Evolutionary conservation across 2,888 invertebrate species (phyloP), one percentile per base, ranked within the genome.

Genomic region (Microdon myrmicae): DNA sequence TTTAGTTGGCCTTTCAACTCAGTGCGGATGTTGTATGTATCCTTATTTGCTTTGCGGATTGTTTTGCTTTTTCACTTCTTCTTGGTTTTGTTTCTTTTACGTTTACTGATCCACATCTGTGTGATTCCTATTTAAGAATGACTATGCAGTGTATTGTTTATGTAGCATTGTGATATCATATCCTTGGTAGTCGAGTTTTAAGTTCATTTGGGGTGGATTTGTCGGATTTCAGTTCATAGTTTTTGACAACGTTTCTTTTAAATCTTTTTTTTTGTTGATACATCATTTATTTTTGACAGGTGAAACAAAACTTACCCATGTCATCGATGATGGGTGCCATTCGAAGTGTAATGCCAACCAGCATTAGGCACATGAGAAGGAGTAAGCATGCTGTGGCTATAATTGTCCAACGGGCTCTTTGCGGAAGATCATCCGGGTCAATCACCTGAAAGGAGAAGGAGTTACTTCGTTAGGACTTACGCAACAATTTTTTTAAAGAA

Each of bases 241-340:
- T n/a, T n/a, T n/a, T 31, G 56, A 45, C 53, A 60, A 51, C 56
- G 26, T 20, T 19, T 17, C 0, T 5, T 22, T 28, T n/a, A 2
- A 23, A 16, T 17, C 14, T 10, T 3, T 13, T 4, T 20, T 28
- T 29, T 10, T 20, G 5, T 14, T 5, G 13, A 6, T 12, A 34
- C 8, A 17, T 29, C 9, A 26, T 28, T 16, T 14, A 12, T 22
- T 26, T 10, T 26, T 26, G 4, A 26, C 12, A 26, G 9, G n/a
- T n/a, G n/a, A n/a, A 7, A 47, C 19, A 55, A 37, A 45, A 86
- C 91, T 89, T 81, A 95, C 95, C 94, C 90, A 95, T 92, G 74
- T 94, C 94, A 77, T 96, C 95, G 73, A 96, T 96, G 69, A 95
- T 89, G 7, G 95, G 95, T 8, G 95, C 94, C 93, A 96, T 94